phyloP scores from a whole-genome alignment of 1,140 invertebrate species.

The Diorhabda elongata region DNA sequence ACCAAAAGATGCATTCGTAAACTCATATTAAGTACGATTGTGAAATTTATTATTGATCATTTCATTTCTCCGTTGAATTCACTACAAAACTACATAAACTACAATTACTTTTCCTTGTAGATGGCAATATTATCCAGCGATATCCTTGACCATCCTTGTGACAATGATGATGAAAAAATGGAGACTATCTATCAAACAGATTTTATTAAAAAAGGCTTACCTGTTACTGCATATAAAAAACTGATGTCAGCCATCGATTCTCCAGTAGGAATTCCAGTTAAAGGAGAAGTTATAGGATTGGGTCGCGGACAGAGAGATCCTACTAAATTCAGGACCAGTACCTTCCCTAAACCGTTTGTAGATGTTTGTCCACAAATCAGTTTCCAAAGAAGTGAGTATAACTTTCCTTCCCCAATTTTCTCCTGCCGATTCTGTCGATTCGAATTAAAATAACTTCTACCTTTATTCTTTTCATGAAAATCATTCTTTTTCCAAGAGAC shows the following conservation, averaged over 20 bases:
- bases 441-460: too few relatives aligned
- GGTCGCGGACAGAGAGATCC: conserved; percentile 49
- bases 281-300: conserved; percentile 41
- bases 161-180: conserved; percentile 56
- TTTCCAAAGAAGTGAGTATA: conserved; percentile 43
- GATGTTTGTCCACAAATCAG: conserved; percentile 45
- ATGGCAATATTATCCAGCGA: conserved; percentile 55
- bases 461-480: too few relatives aligned
- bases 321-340: conserved; percentile 46
- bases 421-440: too few relatives aligned
- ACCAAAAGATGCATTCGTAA: too few relatives aligned
- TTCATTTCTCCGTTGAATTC: too few relatives aligned
- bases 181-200: conserved; percentile 57
- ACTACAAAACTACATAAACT: too few relatives aligned
- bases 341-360: conserved; percentile 44
- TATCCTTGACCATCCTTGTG: conserved; percentile 56
- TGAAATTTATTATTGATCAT: too few relatives aligned
- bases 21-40: too few relatives aligned
- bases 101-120: conserved; percentile 36
- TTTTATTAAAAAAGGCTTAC: conserved; percentile 53
- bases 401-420: neutral
- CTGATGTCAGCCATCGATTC: conserved; percentile 49
- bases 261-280: conserved; percentile 46
- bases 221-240: conserved; percentile 43
- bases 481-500: too few relatives aligned